These are phyloP conservation scores for Temnothorax ravouxi DNA, from an alignment of 2,888 invertebrate genomes.

Conservation along the genomic window DNA sequence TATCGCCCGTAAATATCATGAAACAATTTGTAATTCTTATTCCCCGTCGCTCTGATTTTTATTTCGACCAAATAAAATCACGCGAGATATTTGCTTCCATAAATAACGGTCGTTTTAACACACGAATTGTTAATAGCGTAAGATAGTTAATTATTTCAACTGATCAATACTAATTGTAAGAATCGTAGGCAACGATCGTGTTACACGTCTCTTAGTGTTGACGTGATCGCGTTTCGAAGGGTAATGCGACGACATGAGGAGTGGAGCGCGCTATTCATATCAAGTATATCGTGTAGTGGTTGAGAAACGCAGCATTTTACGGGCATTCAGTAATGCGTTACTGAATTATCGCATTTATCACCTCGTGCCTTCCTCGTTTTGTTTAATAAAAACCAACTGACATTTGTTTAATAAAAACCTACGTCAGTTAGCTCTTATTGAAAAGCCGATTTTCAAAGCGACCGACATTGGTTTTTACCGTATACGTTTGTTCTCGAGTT, in stretches of 20 bases:
- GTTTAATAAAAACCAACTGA: not conserved
- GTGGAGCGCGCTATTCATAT: not conserved
- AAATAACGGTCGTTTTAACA: not conserved
- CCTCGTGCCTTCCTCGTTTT: not conserved
- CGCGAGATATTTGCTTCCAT: not conserved
- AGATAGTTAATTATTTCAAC: not conserved
- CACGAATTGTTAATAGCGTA: not conserved
- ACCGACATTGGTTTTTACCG: not conserved
- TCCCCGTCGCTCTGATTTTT: not conserved
- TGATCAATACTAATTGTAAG: not conserved
- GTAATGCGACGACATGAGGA: not conserved
- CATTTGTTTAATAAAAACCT: conserved; percentile 13
- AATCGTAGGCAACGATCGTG: not conserved
- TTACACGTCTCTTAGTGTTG: not conserved
- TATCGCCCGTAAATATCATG: not conserved
- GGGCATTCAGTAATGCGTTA: not conserved
- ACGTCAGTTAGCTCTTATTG: not conserved
- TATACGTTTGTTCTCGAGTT: not conserved
- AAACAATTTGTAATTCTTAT: conserved; percentile 1
- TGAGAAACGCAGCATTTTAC: not conserved
- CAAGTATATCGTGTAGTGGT: not conserved
- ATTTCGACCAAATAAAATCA: not conserved
- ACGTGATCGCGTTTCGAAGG: not conserved
- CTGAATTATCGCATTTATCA: conserved; percentile 11
- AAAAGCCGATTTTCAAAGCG: conserved; percentile 12